These are phyloP conservation scores for Meloe dianella DNA, from an alignment of 2,888 invertebrate genomes.

Conservation along the genomic window DNA sequence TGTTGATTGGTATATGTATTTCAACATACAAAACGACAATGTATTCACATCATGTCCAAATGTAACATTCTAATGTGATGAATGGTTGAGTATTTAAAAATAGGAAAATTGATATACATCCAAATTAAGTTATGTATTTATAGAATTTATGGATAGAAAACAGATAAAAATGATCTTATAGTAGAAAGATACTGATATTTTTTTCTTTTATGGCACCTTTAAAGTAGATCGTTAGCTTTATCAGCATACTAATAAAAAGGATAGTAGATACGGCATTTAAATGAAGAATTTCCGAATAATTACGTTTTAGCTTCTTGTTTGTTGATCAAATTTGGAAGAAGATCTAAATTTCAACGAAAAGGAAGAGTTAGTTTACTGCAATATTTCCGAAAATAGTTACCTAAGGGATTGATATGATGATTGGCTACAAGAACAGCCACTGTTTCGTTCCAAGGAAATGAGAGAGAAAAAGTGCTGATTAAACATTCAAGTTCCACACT, in stretches of 20 bases:
- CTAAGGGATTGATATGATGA: no score
- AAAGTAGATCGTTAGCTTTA: neutral
- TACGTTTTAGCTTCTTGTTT: neutral
- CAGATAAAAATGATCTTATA: no score
- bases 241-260: neutral
- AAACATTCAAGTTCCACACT: neutral
- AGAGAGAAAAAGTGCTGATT: neutral
- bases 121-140: no score
- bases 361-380: no score
- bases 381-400: no score
- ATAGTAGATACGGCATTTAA: neutral
- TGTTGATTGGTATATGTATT: slow-evolving; percentile 31
- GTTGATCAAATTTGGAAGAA: neutral
- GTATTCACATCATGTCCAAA: neutral
- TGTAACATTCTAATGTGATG: no score
- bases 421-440: no score
- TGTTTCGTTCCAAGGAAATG: neutral
- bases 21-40: neutral
- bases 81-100: no score
- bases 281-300: neutral
- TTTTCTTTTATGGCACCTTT: no score
- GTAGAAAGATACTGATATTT: no score
- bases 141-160: no score
- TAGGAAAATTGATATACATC: no score
- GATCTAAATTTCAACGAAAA: neutral